phyloP scores from a whole-genome alignment of 2,797 vertebrate genomes.

The Onychomys arenicola region DNA sequence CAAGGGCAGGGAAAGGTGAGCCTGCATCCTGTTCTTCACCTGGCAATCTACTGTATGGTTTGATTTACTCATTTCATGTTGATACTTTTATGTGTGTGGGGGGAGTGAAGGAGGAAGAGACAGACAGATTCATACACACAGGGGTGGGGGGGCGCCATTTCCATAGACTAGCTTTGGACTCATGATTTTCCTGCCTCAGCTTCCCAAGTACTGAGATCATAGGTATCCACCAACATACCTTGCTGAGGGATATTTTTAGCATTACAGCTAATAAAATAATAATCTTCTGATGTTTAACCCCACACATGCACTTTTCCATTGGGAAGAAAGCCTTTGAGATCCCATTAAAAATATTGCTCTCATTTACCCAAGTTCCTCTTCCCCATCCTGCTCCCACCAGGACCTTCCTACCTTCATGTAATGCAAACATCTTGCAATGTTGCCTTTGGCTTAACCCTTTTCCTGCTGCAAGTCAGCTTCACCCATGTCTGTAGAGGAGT shows the following conservation, averaged over 20 bases:
- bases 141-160: too few relatives aligned
- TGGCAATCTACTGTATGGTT: not conserved
- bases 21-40: not conserved
- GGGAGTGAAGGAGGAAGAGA: too few relatives aligned
- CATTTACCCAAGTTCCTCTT: not conserved
- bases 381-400: not conserved
- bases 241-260: not conserved
- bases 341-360: not conserved
- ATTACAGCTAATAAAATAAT: not conserved
- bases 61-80: not conserved
- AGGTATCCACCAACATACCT: not conserved
- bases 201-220: not conserved
- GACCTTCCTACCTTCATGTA: not conserved
- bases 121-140: not conserved
- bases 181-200: not conserved
- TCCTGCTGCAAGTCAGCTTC: not conserved
- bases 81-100: not conserved
- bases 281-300: conserved; percentile 1
- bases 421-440: conserved; percentile 10
- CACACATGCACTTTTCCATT: not conserved
- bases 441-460: conserved; percentile 56
- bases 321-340: not conserved
- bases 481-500: conserved; percentile 16
- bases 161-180: not conserved
- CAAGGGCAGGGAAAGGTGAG: not conserved